Evolutionary conservation across 2,888 invertebrate species (phyloP), one percentile per base, ranked within the genome.

Genomic region (Seira musarum): DNA sequence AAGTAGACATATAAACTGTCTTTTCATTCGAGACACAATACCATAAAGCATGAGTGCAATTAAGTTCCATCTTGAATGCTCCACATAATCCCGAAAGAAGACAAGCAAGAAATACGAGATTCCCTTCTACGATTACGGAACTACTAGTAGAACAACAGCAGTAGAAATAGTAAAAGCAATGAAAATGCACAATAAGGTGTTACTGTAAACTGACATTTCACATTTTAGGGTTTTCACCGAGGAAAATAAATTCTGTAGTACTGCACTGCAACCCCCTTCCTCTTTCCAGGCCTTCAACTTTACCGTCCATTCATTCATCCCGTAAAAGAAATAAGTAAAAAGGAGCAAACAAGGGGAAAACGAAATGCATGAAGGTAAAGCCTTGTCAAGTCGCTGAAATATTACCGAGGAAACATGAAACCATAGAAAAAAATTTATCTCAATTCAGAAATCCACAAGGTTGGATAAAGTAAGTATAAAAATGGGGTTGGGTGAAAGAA

Each of bases 401-500:
- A 80, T 80, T 65, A 67, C 80, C 74, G 67, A 57, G 35, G 74
- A 75, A 75, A 57, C 71, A 80, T 80, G 75, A 70, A 66, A 68
- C 80, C 69, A 71, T 15, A 30, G 30, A 30, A 30, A 30, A 35
- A 76, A 73, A 82, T 82, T 82, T 82, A 80, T 82, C 82, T 82
- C 82, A 82, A 82, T 82, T 80, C 76, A 57, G 76, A 73, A 81
- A 75, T 80, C 66, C 63, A 80, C 66, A 67, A 72, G 22, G 71
- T 60, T 60, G 70, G 61, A 65, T 22, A 60, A 49, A 49, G 66
- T 13, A 68, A n/a, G 8, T 40, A 53, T 53, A 19, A 60, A 60
- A 60, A 21, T 8, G 57, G n/a, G 57, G 57, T 57, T 57, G 57
- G 17, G 57, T 57, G 6, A 60, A 21, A 60, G 60, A 19, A 60